Percentiles rank a stretch among this genome's conserved stretches.
Conservation (phyloP, 2,888 invertebrate species). For the Hyposoter dolosus region DNA sequence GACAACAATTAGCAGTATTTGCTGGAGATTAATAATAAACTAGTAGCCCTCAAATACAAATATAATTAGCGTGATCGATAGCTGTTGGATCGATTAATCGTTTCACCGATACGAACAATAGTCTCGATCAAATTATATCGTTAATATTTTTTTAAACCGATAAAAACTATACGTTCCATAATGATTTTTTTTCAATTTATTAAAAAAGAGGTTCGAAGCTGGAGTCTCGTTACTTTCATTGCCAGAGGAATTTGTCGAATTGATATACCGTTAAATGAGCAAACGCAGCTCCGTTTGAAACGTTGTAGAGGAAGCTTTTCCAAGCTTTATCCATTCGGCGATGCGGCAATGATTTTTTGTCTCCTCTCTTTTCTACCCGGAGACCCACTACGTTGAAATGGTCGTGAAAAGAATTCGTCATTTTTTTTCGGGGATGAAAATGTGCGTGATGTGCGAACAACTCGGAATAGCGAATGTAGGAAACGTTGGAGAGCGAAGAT, state of each 20-base stretch:
- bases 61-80: background rate
- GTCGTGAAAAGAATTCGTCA: conserved; percentile 19
- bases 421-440: conserved; percentile 32
- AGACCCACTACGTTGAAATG: conserved; percentile 27
- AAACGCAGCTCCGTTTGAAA: conserved; percentile 3
- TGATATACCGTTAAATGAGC: conserved; percentile 5
- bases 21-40: background rate
- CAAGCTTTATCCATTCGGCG: conserved; percentile 33
- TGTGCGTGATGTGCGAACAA: conserved; percentile 1
- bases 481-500: conserved; percentile 22
- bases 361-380: conserved; percentile 22
- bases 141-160: background rate
- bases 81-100: background rate
- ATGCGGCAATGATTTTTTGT: conserved; percentile 33
- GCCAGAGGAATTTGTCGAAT: conserved; percentile 5
- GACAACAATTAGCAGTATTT: background rate
- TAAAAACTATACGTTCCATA: background rate
- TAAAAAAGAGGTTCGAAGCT: background rate
- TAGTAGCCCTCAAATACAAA: background rate
- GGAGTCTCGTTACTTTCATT: background rate
- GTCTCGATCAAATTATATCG: background rate
- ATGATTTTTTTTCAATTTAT: background rate
- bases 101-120: too few species aligned
- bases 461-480: conserved; percentile 26
- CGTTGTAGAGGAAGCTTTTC: conserved; percentile 24